A percentile compares a stretch with the other conserved stretches of the same genome.
Evolutionary conservation across 2,797 vertebrate genomes (phyloP).

Genomic region (Tadarida brasiliensis): DNA sequence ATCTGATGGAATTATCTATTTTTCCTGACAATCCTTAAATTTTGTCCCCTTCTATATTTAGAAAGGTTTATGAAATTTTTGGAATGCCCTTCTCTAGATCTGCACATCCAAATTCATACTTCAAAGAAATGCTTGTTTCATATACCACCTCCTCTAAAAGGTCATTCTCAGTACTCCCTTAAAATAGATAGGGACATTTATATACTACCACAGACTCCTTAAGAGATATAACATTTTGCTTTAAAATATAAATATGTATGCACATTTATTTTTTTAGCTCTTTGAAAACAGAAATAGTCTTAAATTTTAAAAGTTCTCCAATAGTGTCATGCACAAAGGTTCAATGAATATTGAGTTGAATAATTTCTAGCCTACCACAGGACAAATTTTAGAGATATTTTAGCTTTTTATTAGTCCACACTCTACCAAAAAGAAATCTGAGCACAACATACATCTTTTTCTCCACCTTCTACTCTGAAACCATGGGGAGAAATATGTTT

Average conservation of each 20-base stretch:
- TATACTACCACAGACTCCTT: neutral
- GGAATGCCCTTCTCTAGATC: neutral
- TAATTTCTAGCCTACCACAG: neutral
- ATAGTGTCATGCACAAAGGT: neutral
- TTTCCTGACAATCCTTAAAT: neutral
- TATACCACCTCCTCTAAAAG: neutral
- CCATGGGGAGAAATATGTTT: constrained; percentile 24
- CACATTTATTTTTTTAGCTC: neutral
- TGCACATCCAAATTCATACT: neutral
- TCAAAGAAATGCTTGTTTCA: neutral
- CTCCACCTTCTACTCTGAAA: constrained; percentile 56
- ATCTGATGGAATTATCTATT: constrained; percentile 19
- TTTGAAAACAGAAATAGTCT: constrained; percentile 14
- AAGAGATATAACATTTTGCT: constrained; percentile 15
- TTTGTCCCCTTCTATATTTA: neutral
- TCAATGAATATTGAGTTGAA: constrained; percentile 6
- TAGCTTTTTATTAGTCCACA: neutral
- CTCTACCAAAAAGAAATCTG: constrained; percentile 50
- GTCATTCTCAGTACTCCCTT: neutral
- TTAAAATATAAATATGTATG: constrained; percentile 29
- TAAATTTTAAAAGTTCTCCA: neutral
- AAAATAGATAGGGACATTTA: neutral
- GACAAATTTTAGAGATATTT: constrained; percentile 12
- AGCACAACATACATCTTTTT: constrained; percentile 28
- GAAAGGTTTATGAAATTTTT: constrained; percentile 14